phyloP scores from a whole-genome alignment of 2,888 invertebrate species.

The Archips xylosteana region DNA sequence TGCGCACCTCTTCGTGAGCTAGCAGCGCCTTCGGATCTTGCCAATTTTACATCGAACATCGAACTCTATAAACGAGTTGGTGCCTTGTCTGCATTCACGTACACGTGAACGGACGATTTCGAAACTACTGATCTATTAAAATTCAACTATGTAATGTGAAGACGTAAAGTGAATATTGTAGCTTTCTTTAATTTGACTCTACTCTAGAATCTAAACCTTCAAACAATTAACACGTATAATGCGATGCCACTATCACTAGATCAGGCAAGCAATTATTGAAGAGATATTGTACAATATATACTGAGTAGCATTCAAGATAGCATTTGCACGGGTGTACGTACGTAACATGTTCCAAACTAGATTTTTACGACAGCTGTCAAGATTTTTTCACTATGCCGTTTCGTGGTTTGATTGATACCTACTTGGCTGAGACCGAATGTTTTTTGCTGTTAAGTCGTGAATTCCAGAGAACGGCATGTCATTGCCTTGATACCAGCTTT shows the following conservation, averaged over 20 bases:
- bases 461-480: conserved; percentile 45
- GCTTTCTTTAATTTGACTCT: neutral
- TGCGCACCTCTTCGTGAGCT: no score
- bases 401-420: conserved; percentile 49
- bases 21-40: no score
- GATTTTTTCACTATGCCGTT: conserved; percentile 44
- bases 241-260: no score
- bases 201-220: no score
- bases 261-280: neutral
- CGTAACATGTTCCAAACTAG: conserved; percentile 30
- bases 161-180: conserved; percentile 1
- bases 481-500: conserved; percentile 43
- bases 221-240: no score
- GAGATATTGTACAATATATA: neutral
- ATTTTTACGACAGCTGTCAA: conserved; percentile 44
- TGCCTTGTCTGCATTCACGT: neutral
- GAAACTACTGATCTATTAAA: neutral
- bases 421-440: conserved; percentile 38
- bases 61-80: no score
- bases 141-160: neutral
- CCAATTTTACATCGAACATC: neutral
- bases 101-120: neutral
- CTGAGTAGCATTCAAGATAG: neutral
- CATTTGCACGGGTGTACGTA: neutral
- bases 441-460: conserved; percentile 47